phyloP scores from a whole-genome alignment of 2,113 vertebrate genomes.

The Sebastes fasciatus region DNA sequence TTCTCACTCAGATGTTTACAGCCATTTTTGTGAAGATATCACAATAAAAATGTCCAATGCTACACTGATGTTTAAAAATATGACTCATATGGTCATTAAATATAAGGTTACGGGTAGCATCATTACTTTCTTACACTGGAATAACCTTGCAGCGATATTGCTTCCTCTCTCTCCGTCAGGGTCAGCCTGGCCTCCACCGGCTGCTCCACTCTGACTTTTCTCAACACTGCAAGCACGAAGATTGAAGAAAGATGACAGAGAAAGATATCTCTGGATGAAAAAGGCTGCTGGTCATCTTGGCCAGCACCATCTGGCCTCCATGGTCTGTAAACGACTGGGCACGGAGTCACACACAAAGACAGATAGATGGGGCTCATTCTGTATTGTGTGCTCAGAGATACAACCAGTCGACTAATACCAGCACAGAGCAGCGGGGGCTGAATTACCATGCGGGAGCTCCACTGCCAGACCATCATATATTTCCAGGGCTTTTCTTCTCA shows the following conservation, averaged over 20 bases:
- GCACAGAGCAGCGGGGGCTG: not conserved
- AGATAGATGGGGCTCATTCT: constrained; percentile 33
- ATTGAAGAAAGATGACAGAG: constrained; percentile 30
- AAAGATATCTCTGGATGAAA: constrained; percentile 23
- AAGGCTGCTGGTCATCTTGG: constrained; percentile 14
- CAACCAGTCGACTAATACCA: not conserved
- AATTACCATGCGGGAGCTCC: constrained; percentile 18
- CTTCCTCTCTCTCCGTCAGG: not conserved
- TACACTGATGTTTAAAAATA: not conserved
- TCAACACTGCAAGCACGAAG: not conserved
- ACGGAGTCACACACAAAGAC: constrained; percentile 42
- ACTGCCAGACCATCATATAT: constrained; percentile 15
- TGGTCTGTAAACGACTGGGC: constrained; percentile 32
- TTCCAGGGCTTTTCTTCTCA: not conserved
- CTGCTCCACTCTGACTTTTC: constrained; percentile 6
- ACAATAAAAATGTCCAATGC: not conserved
- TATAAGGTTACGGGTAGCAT: not conserved
- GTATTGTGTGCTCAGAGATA: constrained; percentile 19
- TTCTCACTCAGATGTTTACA: not conserved
- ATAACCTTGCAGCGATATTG: not conserved
- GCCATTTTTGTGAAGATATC: not conserved
- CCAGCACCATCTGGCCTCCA: constrained; percentile 17
- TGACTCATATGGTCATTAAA: not conserved
- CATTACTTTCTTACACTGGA: not conserved
- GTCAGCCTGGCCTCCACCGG: not conserved